These are phyloP conservation scores for Carettochelys insculpta DNA, from an alignment of 2,113 vertebrate species.

Conservation along the genomic window DNA sequence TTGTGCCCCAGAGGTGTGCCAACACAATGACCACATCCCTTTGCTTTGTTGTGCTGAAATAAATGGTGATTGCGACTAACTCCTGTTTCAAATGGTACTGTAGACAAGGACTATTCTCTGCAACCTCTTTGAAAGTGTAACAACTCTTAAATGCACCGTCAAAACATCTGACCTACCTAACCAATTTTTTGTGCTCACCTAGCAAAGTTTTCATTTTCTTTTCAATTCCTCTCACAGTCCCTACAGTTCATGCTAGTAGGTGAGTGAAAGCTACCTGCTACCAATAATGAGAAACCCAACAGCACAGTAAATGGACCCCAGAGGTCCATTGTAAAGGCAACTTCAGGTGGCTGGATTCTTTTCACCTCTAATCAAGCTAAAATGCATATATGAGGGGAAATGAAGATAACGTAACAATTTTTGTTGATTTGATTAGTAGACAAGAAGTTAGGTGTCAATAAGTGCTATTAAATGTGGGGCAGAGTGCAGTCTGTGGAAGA, in stretches of 20 bases:
- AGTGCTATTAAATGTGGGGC: not conserved
- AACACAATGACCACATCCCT: not conserved
- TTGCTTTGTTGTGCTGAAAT: not conserved
- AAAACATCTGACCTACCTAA: not conserved
- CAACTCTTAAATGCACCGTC: not conserved
- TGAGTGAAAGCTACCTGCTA: not conserved
- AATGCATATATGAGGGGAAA: not conserved
- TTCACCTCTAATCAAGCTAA: not conserved
- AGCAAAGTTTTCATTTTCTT: constrained; percentile 18
- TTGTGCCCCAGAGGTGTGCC: not conserved
- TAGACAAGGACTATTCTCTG: not conserved
- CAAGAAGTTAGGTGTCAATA: not conserved
- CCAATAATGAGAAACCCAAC: not conserved
- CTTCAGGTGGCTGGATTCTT: not conserved
- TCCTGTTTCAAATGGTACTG: not conserved
- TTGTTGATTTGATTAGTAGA: not conserved
- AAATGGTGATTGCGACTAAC: constrained; percentile 16
- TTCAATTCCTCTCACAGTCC: not conserved
- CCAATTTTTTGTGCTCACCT: not conserved
- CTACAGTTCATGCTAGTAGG: not conserved
- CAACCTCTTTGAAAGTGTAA: not conserved
- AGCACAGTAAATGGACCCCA: not conserved
- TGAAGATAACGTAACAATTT: not conserved
- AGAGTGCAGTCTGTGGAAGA: not conserved
- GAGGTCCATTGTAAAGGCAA: not conserved